Conservation (phyloP, 2,888 invertebrate species). For the Drepanosiphum platanoidis region DNA sequence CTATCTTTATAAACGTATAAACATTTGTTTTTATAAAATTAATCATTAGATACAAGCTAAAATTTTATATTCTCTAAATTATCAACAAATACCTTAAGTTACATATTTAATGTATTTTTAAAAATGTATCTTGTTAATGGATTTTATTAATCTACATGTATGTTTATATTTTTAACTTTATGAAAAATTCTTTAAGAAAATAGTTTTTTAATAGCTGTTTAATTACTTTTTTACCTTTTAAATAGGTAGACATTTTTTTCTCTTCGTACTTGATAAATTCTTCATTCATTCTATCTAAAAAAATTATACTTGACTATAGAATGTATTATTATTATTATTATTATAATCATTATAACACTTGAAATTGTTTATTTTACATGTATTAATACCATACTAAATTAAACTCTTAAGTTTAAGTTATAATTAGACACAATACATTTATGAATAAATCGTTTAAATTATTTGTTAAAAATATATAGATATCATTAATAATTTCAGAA, state of each 20-base stretch:
- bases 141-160: background rate
- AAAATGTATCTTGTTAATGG: background rate
- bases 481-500: background rate
- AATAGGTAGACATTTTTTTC: background rate
- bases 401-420: background rate
- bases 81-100: background rate
- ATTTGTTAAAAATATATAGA: background rate
- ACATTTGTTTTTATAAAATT: background rate
- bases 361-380: background rate
- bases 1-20: too few species aligned
- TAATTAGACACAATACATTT: background rate
- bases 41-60: background rate
- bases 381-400: too few species aligned
- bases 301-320: background rate
- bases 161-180: background rate
- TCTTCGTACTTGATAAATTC: background rate
- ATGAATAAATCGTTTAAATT: background rate
- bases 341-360: background rate
- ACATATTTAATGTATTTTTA: background rate
- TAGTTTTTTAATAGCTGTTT: background rate
- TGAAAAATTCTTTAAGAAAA: background rate
- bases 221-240: constrained; percentile 4
- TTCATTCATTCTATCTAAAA: background rate
- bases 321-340: too few species aligned
- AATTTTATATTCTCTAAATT: background rate